phyloP scores from a whole-genome alignment of 2,888 invertebrate species.

The Pammene aurita region DNA sequence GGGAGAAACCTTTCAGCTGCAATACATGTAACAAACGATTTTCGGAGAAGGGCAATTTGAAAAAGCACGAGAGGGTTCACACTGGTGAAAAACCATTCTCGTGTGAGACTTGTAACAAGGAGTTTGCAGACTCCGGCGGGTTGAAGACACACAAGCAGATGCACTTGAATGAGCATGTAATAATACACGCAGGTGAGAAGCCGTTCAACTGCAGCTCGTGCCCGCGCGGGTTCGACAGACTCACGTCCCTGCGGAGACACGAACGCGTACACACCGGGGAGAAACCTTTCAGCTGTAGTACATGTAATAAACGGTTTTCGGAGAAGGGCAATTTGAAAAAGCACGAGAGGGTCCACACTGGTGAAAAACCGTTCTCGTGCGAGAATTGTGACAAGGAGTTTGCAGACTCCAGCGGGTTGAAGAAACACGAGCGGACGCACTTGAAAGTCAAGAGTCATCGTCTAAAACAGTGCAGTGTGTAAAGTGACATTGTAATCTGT shows the following conservation, averaged over 20 bases:
- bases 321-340: neutral
- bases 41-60: neutral
- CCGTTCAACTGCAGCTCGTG: no score
- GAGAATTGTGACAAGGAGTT: neutral
- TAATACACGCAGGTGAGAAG: no score
- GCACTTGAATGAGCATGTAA: no score
- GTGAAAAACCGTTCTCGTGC: neutral
- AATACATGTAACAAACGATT: neutral
- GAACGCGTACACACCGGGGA: neutral
- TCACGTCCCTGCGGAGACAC: no score
- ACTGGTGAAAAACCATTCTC: neutral
- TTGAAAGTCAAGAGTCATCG: neutral
- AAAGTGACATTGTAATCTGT: no score
- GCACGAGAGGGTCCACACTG: neutral
- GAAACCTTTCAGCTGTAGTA: neutral
- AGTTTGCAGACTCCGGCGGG: neutral
- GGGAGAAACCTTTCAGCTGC: neutral
- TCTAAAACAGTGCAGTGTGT: no score
- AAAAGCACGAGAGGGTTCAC: neutral
- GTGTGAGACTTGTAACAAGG: neutral
- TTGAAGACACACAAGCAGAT: neutral
- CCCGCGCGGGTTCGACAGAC: no score
- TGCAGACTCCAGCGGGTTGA: neutral
- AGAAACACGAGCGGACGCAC: neutral
- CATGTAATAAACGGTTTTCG: neutral